Base-by-base conservation (phyloP, 2,888 invertebrate genomes). In the Coecobrya sp. region DNA sequence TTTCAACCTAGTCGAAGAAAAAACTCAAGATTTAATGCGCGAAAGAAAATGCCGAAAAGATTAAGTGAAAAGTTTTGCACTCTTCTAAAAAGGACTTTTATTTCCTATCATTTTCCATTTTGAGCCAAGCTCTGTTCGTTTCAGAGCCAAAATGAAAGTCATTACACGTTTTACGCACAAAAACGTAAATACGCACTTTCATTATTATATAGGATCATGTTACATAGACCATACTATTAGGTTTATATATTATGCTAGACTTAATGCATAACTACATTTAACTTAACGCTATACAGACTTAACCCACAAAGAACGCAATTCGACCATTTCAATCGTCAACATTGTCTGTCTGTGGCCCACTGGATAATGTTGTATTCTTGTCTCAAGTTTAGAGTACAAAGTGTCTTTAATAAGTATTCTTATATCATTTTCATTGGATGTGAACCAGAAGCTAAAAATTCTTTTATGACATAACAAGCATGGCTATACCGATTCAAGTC, bases 121-220 rank as follows among this genome's bases (percentile, higher is more conserved):
- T 73, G 89, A 73, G 89, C 89, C 82, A 89, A 84, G 45, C 73
- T 25, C 89, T 70, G 27, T 19, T 68, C 30, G 36, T 55, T 82
- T 55, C 59, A 82, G 70, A 89, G 89, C 89, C 82, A 89, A 89
- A 68, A 70, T 84, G 19, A 84, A 84, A 89, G 73, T 73, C 84
- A 84, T 82, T 89, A 70, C 89, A 49, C 49, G 27, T 89, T 89
- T 84, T 70, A 68, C 89, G 89, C 89, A 89, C 89, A 89, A 73
- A 59, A 84, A 59, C 59, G 89, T 87, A 25, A 19, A 27, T 27
- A 59, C 82, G 49, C 89, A 65, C 45, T 76, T 52, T 19, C 16
- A 62, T 42, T 73, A 42, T 42, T 73, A 73, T 16, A 10, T 27
- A 11, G 4, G 11, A 5, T 19, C 16, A 36, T 73, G 22, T 42